These are phyloP conservation scores for Chiroxiphia lanceolata DNA, from an alignment of 2,797 vertebrate species.

Conservation along the genomic window DNA sequence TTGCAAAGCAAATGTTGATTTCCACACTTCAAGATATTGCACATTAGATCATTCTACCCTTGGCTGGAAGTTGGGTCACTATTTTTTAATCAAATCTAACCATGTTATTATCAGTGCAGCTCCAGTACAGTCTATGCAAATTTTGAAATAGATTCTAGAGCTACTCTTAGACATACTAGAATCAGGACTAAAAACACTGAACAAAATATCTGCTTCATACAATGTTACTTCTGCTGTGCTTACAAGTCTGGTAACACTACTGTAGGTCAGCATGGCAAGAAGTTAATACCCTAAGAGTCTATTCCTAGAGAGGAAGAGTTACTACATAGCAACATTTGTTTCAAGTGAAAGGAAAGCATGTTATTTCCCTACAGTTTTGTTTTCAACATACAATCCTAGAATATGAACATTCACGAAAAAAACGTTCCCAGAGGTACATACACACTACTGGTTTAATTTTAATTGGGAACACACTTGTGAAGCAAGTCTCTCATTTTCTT, in stretches of 20 bases:
- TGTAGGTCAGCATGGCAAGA: background rate
- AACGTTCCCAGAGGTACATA: background rate
- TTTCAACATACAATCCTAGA: background rate
- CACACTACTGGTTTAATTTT: background rate
- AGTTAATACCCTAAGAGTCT: background rate
- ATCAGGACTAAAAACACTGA: background rate
- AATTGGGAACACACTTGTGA: background rate
- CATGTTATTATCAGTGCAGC: background rate
- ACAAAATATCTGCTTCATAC: background rate
- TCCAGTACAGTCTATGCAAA: background rate
- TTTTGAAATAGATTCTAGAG: background rate
- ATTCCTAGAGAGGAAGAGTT: background rate
- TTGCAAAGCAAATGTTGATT: background rate
- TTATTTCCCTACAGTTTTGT: background rate
- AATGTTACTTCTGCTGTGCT: background rate
- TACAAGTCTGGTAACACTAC: background rate
- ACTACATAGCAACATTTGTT: background rate
- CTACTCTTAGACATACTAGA: background rate
- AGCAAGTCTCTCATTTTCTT: background rate
- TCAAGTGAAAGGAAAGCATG: background rate
- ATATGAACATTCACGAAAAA: background rate
- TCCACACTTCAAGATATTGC: background rate
- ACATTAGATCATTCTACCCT: background rate
- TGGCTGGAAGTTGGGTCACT: background rate
- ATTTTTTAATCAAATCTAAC: background rate